Evolutionary conservation across 2,113 vertebrate genomes (phyloP).

Genomic region (Psettodes erumei): DNA sequence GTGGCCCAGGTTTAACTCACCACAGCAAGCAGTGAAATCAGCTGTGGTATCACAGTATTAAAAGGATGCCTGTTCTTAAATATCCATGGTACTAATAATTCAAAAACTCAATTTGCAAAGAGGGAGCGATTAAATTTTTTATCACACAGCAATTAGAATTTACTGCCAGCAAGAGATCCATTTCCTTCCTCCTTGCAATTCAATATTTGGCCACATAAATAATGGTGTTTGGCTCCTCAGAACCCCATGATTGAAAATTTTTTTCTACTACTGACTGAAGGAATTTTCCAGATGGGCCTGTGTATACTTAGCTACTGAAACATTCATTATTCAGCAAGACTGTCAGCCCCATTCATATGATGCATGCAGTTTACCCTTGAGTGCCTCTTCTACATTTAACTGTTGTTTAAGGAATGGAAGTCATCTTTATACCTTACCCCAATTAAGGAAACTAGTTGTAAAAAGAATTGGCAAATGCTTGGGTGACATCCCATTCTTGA

Average conservation of each 20-base stretch:
- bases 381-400: background rate
- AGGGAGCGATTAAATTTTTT: slow-evolving; percentile 6
- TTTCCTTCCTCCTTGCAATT: background rate
- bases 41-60: background rate
- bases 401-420: background rate
- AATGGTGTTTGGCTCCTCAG: no score
- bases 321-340: background rate
- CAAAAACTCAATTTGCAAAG: background rate
- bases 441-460: no score
- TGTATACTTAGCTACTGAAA: background rate
- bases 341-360: background rate
- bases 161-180: background rate
- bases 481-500: no score
- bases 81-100: background rate
- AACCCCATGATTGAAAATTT: no score
- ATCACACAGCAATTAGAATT: slow-evolving; percentile 17
- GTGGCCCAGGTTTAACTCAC: background rate
- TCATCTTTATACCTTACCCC: background rate
- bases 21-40: background rate
- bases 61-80: background rate
- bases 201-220: slow-evolving; percentile 3
- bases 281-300: background rate
- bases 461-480: no score
- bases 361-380: background rate
- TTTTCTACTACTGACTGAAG: no score